Evolutionary conservation across 2,888 invertebrate species (phyloP).

Genomic region (Tolmerus cingulatus): DNA sequence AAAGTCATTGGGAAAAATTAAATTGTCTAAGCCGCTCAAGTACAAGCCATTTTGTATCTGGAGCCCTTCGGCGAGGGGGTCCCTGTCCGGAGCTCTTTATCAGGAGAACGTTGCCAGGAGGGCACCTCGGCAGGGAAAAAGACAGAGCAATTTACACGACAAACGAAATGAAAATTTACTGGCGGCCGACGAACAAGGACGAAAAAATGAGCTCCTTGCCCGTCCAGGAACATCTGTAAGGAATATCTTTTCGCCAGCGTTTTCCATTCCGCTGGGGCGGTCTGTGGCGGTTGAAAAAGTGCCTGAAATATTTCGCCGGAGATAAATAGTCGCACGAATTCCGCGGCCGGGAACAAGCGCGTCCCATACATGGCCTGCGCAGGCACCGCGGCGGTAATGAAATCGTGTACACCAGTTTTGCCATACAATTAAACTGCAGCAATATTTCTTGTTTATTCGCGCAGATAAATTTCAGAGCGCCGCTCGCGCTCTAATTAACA

Average conservation of each 20-base stretch:
- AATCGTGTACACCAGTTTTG: constrained; percentile 21
- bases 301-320: neutral
- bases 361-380: neutral
- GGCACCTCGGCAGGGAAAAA: constrained; percentile 12
- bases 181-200: neutral
- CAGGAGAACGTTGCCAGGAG: neutral
- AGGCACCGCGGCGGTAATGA: neutral
- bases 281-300: neutral
- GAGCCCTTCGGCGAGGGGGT: neutral
- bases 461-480: constrained; percentile 7
- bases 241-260: neutral
- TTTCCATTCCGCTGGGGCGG: neutral
- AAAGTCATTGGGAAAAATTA: constrained; percentile 40
- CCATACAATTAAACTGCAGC: constrained; percentile 32
- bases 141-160: constrained; percentile 33
- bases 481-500: constrained; percentile 23
- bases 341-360: neutral
- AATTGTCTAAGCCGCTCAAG: constrained; percentile 37
- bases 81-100: neutral
- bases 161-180: constrained; percentile 40
- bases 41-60: constrained; percentile 27
- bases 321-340: neutral
- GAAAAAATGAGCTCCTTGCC: constrained; percentile 7
- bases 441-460: constrained; percentile 32
- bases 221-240: constrained; percentile 3